Conservation (phyloP, 2,797 vertebrate species). For the Erithacus rubecula region DNA sequence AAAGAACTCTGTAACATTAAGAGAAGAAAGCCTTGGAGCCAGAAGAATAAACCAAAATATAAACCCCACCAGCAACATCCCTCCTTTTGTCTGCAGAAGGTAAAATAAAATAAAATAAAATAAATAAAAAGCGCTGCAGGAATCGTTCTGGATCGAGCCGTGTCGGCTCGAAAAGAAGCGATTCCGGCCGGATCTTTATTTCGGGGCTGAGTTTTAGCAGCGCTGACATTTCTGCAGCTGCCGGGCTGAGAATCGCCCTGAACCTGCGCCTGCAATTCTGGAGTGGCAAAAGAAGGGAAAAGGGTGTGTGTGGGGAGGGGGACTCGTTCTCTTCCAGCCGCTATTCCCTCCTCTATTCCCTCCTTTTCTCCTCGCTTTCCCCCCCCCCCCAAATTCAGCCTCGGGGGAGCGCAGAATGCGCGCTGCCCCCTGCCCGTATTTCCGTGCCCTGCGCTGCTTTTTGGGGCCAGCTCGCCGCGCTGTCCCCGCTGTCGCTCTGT, state of each 20-base stretch:
- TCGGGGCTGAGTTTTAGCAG: not conserved
- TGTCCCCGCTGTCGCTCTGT: slow-evolving; percentile 8
- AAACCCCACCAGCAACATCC: not conserved
- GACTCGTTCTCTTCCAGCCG: too few relatives aligned
- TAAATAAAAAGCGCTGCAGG: not conserved
- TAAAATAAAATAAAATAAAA: too few relatives aligned
- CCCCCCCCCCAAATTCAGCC: too few relatives aligned
- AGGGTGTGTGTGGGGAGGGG: not conserved
- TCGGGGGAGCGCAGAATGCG: too few relatives aligned
- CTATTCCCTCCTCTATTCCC: too few relatives aligned
- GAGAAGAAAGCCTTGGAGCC: not conserved
- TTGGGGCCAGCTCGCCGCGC: not conserved
- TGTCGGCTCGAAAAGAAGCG: not conserved
- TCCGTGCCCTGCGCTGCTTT: not conserved
- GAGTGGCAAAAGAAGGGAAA: not conserved
- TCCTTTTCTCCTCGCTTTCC: too few relatives aligned
- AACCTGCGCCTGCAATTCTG: not conserved
- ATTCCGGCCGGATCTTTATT: not conserved
- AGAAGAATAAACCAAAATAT: not conserved
- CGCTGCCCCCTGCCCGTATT: too few relatives aligned
- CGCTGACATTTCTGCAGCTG: slow-evolving; percentile 29
- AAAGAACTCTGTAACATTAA: not conserved
- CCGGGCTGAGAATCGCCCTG: not conserved
- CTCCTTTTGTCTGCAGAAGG: slow-evolving; percentile 42
- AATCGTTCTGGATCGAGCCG: not conserved